Conservation (phyloP, 2,113 vertebrate species). For the Holacanthus passer region DNA sequence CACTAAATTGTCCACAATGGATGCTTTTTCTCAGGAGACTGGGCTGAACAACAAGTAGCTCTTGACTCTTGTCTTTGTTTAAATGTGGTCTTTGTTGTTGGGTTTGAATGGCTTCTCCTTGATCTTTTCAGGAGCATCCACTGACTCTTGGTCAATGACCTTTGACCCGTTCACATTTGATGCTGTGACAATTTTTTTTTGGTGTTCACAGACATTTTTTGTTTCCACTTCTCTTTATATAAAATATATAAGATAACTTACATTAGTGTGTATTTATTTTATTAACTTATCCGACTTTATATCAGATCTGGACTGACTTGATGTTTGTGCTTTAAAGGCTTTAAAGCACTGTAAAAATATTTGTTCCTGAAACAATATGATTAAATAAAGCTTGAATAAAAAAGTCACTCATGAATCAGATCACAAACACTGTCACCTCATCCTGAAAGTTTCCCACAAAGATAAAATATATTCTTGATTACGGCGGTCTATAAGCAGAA, state of each 20-base stretch:
- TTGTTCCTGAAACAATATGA: neutral
- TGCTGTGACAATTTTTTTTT: neutral
- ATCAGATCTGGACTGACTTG: too few relatives aligned
- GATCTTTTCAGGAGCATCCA: neutral
- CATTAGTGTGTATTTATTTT: neutral
- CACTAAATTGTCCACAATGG: neutral
- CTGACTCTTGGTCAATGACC: neutral
- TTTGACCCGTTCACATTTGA: neutral
- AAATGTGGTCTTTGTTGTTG: neutral
- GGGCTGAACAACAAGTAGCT: neutral
- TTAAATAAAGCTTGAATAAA: conserved; percentile 7
- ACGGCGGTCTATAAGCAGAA: conserved; percentile 37
- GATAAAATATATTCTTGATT: conserved; percentile 38
- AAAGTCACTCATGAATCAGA: neutral
- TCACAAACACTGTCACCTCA: conserved; percentile 14
- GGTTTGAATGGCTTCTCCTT: neutral
- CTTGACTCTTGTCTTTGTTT: neutral
- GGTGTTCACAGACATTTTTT: neutral
- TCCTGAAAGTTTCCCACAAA: conserved; percentile 21
- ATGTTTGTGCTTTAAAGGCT: too few relatives aligned
- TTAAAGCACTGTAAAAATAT: neutral
- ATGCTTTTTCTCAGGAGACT: neutral
- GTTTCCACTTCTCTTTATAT: neutral
- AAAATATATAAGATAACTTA: neutral
- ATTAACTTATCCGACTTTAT: too few relatives aligned